These are phyloP conservation scores for Thunnus thynnus DNA, from an alignment of 2,113 vertebrate species.

Conservation along the genomic window DNA sequence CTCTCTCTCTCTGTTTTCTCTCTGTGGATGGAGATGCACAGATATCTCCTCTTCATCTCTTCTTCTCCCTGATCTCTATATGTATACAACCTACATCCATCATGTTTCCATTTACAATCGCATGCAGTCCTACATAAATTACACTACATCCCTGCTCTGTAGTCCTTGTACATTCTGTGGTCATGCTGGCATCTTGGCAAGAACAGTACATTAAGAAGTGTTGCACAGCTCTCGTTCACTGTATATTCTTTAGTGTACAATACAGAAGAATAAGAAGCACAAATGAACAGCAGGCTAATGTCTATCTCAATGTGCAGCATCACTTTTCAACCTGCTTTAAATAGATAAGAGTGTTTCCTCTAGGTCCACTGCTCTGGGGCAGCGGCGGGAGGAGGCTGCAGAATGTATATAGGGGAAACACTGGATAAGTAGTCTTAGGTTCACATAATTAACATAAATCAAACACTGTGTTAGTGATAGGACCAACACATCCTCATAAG, in stretches of 20 bases:
- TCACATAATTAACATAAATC: too few relatives aligned
- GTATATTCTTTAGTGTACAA: not conserved
- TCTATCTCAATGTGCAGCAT: not conserved
- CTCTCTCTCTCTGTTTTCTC: slow-evolving; percentile 17
- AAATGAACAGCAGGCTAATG: not conserved
- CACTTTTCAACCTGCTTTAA: too few relatives aligned
- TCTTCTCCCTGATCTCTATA: not conserved
- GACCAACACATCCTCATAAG: too few relatives aligned
- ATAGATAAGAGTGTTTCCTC: too few relatives aligned
- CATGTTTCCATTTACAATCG: not conserved
- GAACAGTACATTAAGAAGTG: not conserved
- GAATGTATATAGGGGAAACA: too few relatives aligned
- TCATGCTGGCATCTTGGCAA: not conserved
- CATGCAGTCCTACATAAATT: not conserved
- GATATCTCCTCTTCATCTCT: not conserved
- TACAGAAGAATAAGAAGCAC: not conserved
- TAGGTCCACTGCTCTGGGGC: too few relatives aligned
- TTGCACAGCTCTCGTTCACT: not conserved
- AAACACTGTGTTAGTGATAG: too few relatives aligned
- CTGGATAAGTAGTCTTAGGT: too few relatives aligned
- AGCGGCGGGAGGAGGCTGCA: too few relatives aligned
- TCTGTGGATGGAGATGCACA: slow-evolving; percentile 18
- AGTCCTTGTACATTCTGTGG: not conserved
- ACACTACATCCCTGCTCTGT: not conserved
- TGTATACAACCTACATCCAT: not conserved